Evolutionary conservation across 2,888 invertebrate genomes (phyloP).

Genomic region (Clistopyga incitator): DNA sequence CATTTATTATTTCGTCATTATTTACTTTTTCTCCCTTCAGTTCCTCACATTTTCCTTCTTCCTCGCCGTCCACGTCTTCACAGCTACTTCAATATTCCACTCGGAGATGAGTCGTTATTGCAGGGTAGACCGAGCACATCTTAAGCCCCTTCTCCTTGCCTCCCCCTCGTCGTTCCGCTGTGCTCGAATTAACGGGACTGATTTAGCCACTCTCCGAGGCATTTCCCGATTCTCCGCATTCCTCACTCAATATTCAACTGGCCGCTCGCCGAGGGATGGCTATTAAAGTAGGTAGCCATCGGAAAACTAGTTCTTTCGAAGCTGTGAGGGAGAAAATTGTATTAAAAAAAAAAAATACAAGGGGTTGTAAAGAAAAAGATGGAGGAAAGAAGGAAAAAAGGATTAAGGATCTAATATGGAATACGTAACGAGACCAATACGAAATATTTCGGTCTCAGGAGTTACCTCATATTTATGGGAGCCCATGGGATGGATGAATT

Average conservation of each 20-base stretch:
- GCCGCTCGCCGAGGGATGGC: slow-evolving; percentile 10
- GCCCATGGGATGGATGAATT: not conserved
- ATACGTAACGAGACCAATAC: slow-evolving; percentile 58
- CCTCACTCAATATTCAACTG: slow-evolving; percentile 51
- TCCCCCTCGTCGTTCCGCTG: not conserved
- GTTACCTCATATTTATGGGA: not conserved
- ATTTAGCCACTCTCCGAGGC: slow-evolving; percentile 32
- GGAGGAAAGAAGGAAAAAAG: slow-evolving; percentile 5
- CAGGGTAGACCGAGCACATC: slow-evolving; percentile 41
- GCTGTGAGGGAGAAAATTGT: slow-evolving; percentile 6
- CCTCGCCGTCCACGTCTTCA: not conserved
- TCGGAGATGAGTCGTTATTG: slow-evolving; percentile 46
- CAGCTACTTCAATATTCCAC: slow-evolving; percentile 49
- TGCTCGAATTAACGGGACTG: slow-evolving; percentile 42
- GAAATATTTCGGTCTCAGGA: too few species aligned
- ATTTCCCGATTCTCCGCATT: slow-evolving; percentile 41
- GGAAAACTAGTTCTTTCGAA: slow-evolving; percentile 56
- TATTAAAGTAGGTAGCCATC: slow-evolving; percentile 29
- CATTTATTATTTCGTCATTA: slow-evolving; percentile 50
- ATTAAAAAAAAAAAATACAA: slow-evolving; percentile 16
- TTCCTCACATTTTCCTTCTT: slow-evolving; percentile 6
- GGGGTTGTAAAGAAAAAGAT: slow-evolving; percentile 12
- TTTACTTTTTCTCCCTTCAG: slow-evolving; percentile 35
- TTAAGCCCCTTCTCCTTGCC: not conserved
- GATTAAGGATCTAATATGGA: slow-evolving; percentile 5